Evolutionary conservation across 2,888 invertebrate genomes (phyloP).

Genomic region (Achlya flavicornis): DNA sequence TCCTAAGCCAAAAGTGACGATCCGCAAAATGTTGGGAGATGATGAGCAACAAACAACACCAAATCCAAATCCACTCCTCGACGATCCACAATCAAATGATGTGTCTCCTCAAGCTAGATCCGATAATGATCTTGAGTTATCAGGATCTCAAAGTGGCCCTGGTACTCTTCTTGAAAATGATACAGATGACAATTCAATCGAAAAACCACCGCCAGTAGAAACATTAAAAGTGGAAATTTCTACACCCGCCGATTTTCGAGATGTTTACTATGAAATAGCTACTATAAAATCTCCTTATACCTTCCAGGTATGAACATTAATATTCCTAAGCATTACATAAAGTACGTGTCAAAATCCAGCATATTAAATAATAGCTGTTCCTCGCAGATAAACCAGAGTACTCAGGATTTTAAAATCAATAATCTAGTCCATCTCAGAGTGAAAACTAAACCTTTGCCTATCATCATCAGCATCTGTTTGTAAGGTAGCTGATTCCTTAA

Average conservation of each 20-base stretch:
- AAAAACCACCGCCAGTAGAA: slow-evolving; percentile 87
- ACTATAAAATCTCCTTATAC: slow-evolving; percentile 95
- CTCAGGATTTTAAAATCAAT: too few species aligned
- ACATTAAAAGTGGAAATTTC: slow-evolving; percentile 95
- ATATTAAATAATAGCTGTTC: too few species aligned
- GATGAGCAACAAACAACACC: slow-evolving; percentile 79
- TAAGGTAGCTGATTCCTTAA: too few species aligned
- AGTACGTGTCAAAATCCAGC: too few species aligned
- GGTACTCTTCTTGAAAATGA: slow-evolving; percentile 85
- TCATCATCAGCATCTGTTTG: too few species aligned
- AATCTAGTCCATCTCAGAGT: too few species aligned
- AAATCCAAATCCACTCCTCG: slow-evolving; percentile 68
- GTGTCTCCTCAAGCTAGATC: slow-evolving; percentile 83
- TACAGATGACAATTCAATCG: slow-evolving; percentile 86
- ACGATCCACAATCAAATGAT: slow-evolving; percentile 79
- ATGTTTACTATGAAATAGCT: slow-evolving; percentile 94
- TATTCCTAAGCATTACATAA: neutral
- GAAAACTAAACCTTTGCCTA: too few species aligned
- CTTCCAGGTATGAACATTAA: slow-evolving; percentile 87
- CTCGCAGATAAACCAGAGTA: too few species aligned
- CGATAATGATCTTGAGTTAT: slow-evolving; percentile 88
- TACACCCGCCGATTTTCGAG: slow-evolving; percentile 92
- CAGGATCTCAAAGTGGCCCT: slow-evolving; percentile 87
- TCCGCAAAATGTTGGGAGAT: slow-evolving; percentile 87
- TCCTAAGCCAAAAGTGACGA: slow-evolving; percentile 92